phyloP scores from a whole-genome alignment of 2,113 vertebrate species.

The Python bivittatus region DNA sequence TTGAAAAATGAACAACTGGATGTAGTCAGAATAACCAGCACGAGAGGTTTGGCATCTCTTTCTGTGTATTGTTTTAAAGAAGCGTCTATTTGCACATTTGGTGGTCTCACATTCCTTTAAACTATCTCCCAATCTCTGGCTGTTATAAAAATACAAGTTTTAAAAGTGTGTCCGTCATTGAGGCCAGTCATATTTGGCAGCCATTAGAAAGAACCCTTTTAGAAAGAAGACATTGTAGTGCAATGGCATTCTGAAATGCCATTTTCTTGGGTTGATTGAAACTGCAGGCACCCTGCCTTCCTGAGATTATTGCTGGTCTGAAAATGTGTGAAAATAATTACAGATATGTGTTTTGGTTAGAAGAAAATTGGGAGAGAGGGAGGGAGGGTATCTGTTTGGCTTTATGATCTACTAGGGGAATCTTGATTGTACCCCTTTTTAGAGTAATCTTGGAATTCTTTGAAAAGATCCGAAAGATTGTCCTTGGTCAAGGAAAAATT shows the following conservation, averaged over 20 bases:
- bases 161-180: neutral
- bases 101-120: slow-evolving; percentile 22
- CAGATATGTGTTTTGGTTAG: neutral
- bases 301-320: neutral
- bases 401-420: slow-evolving; percentile 14
- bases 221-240: neutral
- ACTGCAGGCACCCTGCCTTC: neutral
- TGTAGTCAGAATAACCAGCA: neutral
- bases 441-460: slow-evolving; percentile 52
- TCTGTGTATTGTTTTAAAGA: slow-evolving; percentile 7
- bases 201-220: neutral
- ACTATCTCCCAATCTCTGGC: neutral
- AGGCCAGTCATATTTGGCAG: neutral
- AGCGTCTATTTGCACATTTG: neutral
- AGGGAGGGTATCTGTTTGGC: neutral
- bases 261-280: slow-evolving; percentile 2
- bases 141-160: slow-evolving; percentile 1
- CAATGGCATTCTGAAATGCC: neutral
- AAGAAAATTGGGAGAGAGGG: neutral
- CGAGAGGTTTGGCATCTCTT: neutral
- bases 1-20: neutral
- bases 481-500: neutral
- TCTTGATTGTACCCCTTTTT: slow-evolving; percentile 22
- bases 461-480: slow-evolving; percentile 43
- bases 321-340: neutral